Conservation (phyloP, 2,797 vertebrate genomes). For the Emys orbicularis region DNA sequence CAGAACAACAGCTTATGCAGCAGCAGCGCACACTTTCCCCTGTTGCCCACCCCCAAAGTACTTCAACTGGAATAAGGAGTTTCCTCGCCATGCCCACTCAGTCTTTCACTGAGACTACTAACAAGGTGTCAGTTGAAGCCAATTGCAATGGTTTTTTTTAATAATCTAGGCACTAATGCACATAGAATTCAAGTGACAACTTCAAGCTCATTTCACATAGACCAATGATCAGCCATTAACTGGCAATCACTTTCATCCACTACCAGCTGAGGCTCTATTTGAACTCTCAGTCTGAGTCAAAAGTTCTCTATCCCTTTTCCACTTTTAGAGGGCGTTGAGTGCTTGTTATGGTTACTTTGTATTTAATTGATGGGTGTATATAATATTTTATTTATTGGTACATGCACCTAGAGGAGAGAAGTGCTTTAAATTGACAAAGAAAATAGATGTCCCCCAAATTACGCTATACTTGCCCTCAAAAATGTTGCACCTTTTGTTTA, state of each 20-base stretch:
- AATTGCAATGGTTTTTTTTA: not conserved
- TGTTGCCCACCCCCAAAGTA: not conserved
- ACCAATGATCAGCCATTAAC: not conserved
- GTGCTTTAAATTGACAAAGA: not conserved
- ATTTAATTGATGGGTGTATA: not conserved
- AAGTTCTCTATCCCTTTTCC: not conserved
- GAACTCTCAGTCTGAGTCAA: not conserved
- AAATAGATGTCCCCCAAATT: not conserved
- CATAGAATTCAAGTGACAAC: not conserved
- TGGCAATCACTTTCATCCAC: not conserved
- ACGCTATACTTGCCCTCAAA: not conserved
- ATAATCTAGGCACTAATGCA: not conserved
- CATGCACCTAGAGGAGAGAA: not conserved
- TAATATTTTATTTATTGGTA: not conserved
- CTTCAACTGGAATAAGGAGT: not conserved
- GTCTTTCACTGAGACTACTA: not conserved
- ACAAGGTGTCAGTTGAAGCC: not conserved
- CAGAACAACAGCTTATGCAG: not conserved
- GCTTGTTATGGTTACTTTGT: not conserved
- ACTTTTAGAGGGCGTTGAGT: not conserved
- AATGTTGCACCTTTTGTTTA: not conserved
- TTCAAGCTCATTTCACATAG: not conserved
- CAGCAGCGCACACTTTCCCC: not conserved
- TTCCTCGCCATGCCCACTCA: not conserved
- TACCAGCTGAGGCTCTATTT: not conserved